Conservation (phyloP, 2,888 invertebrate genomes). For the Apamea anceps region DNA sequence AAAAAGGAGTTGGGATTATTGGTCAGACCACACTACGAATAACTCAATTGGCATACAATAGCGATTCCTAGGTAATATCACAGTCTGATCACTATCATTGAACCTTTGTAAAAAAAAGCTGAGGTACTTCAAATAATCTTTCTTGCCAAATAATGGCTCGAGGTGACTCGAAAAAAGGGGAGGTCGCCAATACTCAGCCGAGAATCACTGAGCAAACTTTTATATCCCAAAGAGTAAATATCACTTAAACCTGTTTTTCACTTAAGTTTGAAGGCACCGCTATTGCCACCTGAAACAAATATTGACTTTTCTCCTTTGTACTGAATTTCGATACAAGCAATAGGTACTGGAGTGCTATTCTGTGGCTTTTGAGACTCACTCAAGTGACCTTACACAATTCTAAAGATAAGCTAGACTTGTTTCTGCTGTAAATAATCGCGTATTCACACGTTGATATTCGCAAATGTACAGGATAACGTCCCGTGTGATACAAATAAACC, state of each 20-base stretch:
- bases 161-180: neutral
- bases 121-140: neutral
- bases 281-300: slow-evolving; percentile 36
- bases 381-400: neutral
- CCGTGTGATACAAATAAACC: slow-evolving; percentile 11
- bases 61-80: neutral
- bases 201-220: slow-evolving; percentile 34
- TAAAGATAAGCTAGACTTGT: neutral
- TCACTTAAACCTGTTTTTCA: slow-evolving; percentile 50
- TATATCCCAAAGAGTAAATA: slow-evolving; percentile 35
- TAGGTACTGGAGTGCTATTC: neutral
- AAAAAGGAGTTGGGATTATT: neutral
- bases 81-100: neutral
- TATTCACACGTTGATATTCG: neutral
- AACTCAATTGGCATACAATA: neutral
- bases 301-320: slow-evolving; percentile 35
- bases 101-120: neutral
- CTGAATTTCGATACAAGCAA: slow-evolving; percentile 19
- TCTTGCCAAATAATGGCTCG: slow-evolving; percentile 4
- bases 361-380: neutral
- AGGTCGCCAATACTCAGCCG: slow-evolving; percentile 2
- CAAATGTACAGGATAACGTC: slow-evolving; percentile 1
- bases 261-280: slow-evolving; percentile 30
- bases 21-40: neutral
- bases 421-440: neutral